Evolutionary conservation across 30 jellyfish, hydroid and myxozoan genomes (phyloP).

Genomic region (Catostylus mosaicus): DNA sequence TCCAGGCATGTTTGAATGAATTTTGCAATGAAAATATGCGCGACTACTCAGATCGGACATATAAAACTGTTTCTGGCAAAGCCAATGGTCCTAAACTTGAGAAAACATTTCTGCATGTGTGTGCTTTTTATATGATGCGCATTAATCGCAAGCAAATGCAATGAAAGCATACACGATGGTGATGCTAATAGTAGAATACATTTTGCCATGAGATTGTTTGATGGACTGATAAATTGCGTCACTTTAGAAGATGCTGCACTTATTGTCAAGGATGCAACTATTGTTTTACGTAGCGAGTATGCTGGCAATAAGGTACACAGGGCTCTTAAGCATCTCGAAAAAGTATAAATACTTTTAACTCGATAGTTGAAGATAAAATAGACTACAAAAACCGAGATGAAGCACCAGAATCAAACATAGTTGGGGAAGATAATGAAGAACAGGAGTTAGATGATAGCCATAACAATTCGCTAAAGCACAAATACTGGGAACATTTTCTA

Average conservation of each 20-base stretch:
- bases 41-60: no score
- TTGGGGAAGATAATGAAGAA: not conserved
- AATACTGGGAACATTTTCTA: no score
- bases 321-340: not conserved
- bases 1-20: no score
- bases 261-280: not conserved
- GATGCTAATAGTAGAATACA: constrained; percentile 1
- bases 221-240: not conserved
- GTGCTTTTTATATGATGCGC: constrained; percentile 1
- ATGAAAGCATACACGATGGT: not conserved
- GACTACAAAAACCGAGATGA: not conserved
- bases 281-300: not conserved
- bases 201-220: not conserved
- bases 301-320: not conserved
- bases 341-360: not conserved
- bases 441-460: no score
- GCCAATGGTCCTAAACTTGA: no score
- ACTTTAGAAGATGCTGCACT: not conserved
- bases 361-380: not conserved
- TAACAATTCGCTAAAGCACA: not conserved
- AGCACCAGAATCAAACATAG: not conserved
- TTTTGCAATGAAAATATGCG: no score
- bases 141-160: no score
- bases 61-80: no score
- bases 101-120: not conserved